Base-by-base conservation (phyloP, 2,113 vertebrate species). In the Lanius collurio region DNA sequence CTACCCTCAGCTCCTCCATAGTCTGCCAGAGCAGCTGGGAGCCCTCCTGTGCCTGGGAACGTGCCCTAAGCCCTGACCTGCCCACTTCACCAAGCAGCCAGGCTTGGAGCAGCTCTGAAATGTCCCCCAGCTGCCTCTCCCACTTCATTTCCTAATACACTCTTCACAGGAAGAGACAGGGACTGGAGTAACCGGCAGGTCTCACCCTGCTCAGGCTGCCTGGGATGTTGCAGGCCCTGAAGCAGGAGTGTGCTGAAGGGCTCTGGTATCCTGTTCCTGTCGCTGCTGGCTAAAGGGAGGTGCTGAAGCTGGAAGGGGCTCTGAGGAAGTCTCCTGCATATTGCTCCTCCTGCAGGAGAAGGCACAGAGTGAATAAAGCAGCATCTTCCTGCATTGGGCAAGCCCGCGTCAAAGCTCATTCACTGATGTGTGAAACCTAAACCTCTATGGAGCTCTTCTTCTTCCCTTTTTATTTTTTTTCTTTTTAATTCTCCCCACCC, bases 351-450 rank as follows among this genome's bases (percentile, higher is more conserved):
- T 24, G 8, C 21, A 67, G 62, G 11, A 93, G 73, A 63, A 60
- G 83, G n/a, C 31, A 68, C 7, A 44, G 47, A 73, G 23, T 31
- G 59, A 87, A 89, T 87, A 81, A 94, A 94, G 55, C 59, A 90
- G 28, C 30, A 27, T 78, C 59, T 37, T 49, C 39, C 71, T 85
- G 75, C 69, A 89, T 60, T 60, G 68, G 91, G 24, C 84, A 93
- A 93, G 41, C 26, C 87, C 87, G 63, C 9, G 3, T 92, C 86
- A 96, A 74, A 96, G 86, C 87, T 93, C 93, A 96, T 95, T 95
- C 95, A 96, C 69, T 87, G 70, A 85, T 90, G 52, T 89, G 77
- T 47, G 14, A 95, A 97, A 94, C 79, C 52, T 64, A 96, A 97
- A 96, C 95, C 89, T 95, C 81, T 90, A 52, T 63, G 63, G 86